Conservation (phyloP, 2,888 invertebrate species). For the Frankliniella fusca region DNA sequence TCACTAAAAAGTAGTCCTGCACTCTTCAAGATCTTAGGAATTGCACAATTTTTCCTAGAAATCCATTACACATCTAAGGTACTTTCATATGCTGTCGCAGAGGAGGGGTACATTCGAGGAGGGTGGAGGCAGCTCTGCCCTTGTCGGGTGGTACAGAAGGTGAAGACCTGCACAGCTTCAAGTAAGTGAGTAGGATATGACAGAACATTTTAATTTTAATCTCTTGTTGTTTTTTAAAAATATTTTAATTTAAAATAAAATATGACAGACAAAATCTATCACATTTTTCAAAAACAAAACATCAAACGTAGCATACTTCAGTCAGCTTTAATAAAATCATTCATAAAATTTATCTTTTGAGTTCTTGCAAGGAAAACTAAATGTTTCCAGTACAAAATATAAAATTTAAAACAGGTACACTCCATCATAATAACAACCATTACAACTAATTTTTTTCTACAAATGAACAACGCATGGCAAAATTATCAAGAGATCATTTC, state of each 20-base stretch:
- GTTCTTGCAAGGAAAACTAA: background rate
- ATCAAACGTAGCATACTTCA: too few species aligned
- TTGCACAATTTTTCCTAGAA: too few species aligned
- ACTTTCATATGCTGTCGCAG: background rate
- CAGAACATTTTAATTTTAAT: background rate
- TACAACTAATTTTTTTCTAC: too few species aligned
- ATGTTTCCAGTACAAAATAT: background rate
- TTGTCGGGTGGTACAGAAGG: background rate
- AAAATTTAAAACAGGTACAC: conserved; percentile 4
- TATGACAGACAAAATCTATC: too few species aligned
- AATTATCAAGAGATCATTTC: too few species aligned
- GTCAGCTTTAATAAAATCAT: background rate
- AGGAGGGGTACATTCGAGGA: conserved; percentile 5
- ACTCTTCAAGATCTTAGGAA: too few species aligned
- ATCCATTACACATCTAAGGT: too few species aligned
- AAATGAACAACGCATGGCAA: too few species aligned
- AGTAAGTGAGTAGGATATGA: background rate
- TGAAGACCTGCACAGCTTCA: background rate
- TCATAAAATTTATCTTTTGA: background rate
- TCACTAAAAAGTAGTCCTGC: too few species aligned
- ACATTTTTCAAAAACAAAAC: too few species aligned
- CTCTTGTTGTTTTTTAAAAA: background rate
- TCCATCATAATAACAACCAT: background rate
- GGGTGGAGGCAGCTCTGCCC: background rate
- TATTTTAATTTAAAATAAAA: background rate